Evolutionary conservation across 2,797 vertebrate species (phyloP).

Genomic region (Mustela erminea): DNA sequence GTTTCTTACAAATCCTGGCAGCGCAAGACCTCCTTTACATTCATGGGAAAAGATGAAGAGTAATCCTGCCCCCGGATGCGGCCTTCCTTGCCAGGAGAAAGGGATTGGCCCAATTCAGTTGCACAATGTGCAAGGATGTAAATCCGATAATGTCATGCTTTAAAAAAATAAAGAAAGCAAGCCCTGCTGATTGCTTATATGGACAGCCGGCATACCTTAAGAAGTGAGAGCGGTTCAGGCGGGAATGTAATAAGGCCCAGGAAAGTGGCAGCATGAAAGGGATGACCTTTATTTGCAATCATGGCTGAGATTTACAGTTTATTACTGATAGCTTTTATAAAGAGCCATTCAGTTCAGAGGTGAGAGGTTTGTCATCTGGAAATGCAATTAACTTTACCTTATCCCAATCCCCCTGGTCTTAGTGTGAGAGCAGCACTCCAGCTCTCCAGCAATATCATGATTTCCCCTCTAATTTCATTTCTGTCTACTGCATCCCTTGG

Average conservation of each 20-base stretch:
- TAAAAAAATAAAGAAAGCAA: slow-evolving; percentile 80
- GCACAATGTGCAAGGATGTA: slow-evolving; percentile 79
- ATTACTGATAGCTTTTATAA: slow-evolving; percentile 95
- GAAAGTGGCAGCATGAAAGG: slow-evolving; percentile 91
- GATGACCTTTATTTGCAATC: slow-evolving; percentile 95
- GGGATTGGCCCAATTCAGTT: slow-evolving; percentile 80
- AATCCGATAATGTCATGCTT: slow-evolving; percentile 84
- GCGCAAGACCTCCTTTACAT: slow-evolving; percentile 75
- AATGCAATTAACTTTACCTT: slow-evolving; percentile 94
- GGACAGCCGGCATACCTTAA: slow-evolving; percentile 89
- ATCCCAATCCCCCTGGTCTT: slow-evolving; percentile 92
- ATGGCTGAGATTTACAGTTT: slow-evolving; percentile 95
- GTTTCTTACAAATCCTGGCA: neutral
- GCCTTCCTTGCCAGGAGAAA: slow-evolving; percentile 72
- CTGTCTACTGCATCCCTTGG: slow-evolving; percentile 86
- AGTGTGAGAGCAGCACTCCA: slow-evolving; percentile 88
- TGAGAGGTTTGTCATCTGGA: slow-evolving; percentile 95
- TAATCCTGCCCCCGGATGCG: slow-evolving; percentile 72
- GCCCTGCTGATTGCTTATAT: slow-evolving; percentile 82
- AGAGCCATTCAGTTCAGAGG: slow-evolving; percentile 94
- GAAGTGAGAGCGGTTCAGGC: slow-evolving; percentile 87
- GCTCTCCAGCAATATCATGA: slow-evolving; percentile 87
- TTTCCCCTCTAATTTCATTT: slow-evolving; percentile 88
- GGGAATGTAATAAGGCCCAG: slow-evolving; percentile 89
- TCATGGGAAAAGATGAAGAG: slow-evolving; percentile 78